Evolutionary conservation across 1,140 invertebrate genomes (phyloP).

Genomic region (Drosophila baimaii): DNA sequence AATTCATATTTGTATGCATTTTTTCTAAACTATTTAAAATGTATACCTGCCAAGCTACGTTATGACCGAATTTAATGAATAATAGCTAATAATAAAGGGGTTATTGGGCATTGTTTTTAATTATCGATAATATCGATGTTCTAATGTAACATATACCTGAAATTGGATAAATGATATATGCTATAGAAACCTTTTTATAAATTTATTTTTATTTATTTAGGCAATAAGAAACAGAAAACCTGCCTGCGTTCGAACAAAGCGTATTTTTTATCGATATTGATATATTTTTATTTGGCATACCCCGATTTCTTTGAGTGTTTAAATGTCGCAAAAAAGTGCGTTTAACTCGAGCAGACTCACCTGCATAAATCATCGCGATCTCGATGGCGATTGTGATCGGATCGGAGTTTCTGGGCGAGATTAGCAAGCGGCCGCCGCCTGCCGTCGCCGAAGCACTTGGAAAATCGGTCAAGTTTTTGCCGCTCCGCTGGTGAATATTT

Average conservation of each 20-base stretch:
- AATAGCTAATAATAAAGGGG: too few species aligned
- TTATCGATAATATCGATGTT: too few species aligned
- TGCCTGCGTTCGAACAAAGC: background rate
- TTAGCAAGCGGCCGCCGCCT: constrained; percentile 44
- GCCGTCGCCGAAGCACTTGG: constrained; percentile 56
- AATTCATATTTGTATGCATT: too few species aligned
- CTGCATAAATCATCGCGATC: constrained; percentile 75
- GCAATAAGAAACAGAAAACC: too few species aligned
- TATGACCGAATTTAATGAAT: too few species aligned
- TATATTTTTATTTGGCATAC: background rate
- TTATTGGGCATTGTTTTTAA: too few species aligned
- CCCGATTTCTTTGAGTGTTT: background rate
- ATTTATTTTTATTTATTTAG: too few species aligned
- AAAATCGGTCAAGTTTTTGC: constrained; percentile 75
- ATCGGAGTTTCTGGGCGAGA: constrained; percentile 63
- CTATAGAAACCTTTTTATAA: too few species aligned
- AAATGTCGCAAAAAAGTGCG: constrained; percentile 32
- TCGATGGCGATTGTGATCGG: constrained; percentile 49
- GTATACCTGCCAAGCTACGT: too few species aligned
- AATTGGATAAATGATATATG: too few species aligned
- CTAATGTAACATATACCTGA: too few species aligned
- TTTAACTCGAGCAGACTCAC: constrained; percentile 57
- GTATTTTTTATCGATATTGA: background rate
- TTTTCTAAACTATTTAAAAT: too few species aligned
- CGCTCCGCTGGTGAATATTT: constrained; percentile 10